Evolutionary conservation across 2,888 invertebrate species (phyloP), one percentile per base, ranked within the genome.

Genomic region (Carterocephalus palaemon): DNA sequence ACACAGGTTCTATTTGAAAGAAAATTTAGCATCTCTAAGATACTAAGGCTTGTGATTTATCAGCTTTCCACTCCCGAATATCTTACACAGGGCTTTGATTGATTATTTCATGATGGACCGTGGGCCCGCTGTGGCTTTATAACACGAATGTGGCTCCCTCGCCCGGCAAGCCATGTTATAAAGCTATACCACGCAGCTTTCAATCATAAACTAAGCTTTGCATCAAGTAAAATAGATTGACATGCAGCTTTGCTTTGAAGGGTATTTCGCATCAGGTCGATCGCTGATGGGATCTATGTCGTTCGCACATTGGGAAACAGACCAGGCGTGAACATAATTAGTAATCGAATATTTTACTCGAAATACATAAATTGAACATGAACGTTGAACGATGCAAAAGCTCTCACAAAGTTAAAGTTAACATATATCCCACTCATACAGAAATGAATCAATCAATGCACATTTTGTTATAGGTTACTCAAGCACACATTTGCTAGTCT

Each of bases 1-100:
- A 96, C 83, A 90, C 90, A 84, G 92, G 92, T 92, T 84, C 80
- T 76, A 71, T 80, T 77, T 81, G 68, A 83, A 70, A 77, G 73
- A 79, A 76, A 76, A 79, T 78, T 77, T 77, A 82, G 83, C 81
- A 85, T 82, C 79, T 80, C 75, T 81, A 76, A 42, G 51, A 57
- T 53, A 69, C 69, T 75, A 73, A 76, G 66, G 85, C 86, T 86
- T 79, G 77, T 73, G 67, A 81, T 64, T 64, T 58, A 75, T 80
- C 75, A 86, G 86, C 86, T 86, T 86, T 67, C 84, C 85, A 86
- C 85, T 78, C 77, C 76, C 72, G 69, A 81, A 68, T 71, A 74
- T 74, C 63, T 71, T 74, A 83, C 85, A 85, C 84, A 79, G 84
- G 83, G 84, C 86, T 80, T 79, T 81, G 78, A 79, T 74, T 72